Conservation (phyloP, 2,113 vertebrate species). For the Cyanistes caeruleus region DNA sequence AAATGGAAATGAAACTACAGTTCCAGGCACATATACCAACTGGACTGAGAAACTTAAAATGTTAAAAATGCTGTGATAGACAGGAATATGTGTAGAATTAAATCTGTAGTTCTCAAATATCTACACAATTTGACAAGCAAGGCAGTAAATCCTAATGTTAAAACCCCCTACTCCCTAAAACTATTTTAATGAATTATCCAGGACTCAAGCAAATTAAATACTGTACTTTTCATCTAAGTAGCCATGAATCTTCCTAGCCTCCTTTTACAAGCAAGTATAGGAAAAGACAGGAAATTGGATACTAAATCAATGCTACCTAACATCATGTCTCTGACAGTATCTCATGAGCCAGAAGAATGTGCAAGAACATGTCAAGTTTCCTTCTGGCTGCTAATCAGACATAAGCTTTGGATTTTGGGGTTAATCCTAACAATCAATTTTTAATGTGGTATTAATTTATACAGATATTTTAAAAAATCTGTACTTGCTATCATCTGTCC, state of each 20-base stretch:
- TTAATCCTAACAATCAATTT: constrained; percentile 18
- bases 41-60: not conserved
- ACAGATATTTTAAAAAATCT: constrained; percentile 1
- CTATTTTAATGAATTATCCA: not conserved
- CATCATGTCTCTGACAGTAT: not conserved
- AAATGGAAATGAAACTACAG: not conserved
- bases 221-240: not conserved
- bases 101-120: not conserved
- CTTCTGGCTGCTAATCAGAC: constrained; percentile 39
- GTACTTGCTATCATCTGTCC: not conserved
- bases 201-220: not conserved
- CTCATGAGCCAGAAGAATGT: constrained; percentile 6
- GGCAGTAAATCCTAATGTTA: not conserved
- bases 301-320: not conserved
- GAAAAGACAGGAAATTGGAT: not conserved
- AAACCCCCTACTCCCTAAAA: not conserved
- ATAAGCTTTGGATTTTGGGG: constrained; percentile 3
- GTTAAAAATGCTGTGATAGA: not conserved
- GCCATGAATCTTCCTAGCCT: not conserved
- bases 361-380: not conserved
- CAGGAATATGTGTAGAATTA: not conserved
- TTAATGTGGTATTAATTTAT: not conserved
- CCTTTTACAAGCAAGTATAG: not conserved
- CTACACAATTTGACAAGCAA: not conserved
- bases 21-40: not conserved